Percentiles rank a stretch among this genome's conserved stretches.
phyloP scores from a whole-genome alignment of 1,140 invertebrate species.

The Drosophila willistoni region DNA sequence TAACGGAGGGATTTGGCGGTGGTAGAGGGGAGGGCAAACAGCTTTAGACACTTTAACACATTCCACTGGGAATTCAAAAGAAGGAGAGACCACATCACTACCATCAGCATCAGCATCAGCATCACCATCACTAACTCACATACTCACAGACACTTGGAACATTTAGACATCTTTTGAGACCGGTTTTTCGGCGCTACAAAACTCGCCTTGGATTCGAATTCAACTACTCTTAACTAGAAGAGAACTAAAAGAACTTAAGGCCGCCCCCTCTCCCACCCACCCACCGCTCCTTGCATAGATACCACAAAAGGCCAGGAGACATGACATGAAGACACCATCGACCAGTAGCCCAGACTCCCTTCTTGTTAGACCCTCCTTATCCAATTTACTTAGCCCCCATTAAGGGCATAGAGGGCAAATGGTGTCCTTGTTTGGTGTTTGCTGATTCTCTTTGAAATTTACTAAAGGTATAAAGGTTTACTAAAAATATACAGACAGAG shows the following conservation, averaged over 20 bases:
- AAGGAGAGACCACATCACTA: conserved; percentile 11
- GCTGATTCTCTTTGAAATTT: too few species aligned
- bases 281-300: background rate
- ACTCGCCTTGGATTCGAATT: conserved; percentile 33
- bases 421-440: too few species aligned
- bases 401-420: too few species aligned
- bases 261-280: background rate
- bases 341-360: background rate
- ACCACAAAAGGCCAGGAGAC: conserved; percentile 3
- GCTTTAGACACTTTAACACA: conserved; percentile 72
- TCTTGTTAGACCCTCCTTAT: background rate
- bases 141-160: conserved; percentile 37
- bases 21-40: conserved; percentile 41
- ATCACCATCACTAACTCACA: conserved; percentile 26
- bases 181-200: conserved; percentile 61
- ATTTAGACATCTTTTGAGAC: conserved; percentile 70
- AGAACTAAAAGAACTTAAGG: background rate
- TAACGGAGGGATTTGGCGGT: background rate
- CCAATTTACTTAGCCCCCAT: background rate
- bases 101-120: conserved; percentile 7
- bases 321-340: conserved; percentile 5
- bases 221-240: conserved; percentile 54
- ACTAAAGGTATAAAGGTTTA: too few species aligned
- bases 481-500: too few species aligned
- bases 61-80: conserved; percentile 57